Conservation (phyloP, 2,888 invertebrate species). For the Eulithis prunata region DNA sequence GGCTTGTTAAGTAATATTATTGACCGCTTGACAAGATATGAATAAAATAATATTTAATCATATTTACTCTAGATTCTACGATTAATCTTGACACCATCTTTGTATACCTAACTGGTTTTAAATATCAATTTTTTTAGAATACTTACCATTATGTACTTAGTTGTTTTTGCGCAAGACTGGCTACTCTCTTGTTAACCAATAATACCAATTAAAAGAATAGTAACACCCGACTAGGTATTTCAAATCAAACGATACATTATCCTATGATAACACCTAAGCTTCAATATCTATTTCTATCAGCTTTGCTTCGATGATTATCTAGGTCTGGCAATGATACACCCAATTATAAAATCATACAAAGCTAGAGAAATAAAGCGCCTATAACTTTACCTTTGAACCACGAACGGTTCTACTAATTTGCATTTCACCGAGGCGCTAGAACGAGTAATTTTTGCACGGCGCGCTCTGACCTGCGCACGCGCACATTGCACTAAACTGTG, state of each 20-base stretch:
- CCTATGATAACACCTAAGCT: no score
- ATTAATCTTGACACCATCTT: background rate
- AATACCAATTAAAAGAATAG: no score
- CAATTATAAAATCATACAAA: conserved; percentile 19
- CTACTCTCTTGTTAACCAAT: no score
- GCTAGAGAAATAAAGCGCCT: conserved; percentile 33
- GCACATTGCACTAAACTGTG: conserved; percentile 43
- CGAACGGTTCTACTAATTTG: conserved; percentile 61
- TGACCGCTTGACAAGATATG: conserved; percentile 7
- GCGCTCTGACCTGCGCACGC: conserved; percentile 48
- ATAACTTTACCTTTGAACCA: conserved; percentile 53
- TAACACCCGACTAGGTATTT: no score
- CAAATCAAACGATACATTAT: no score
- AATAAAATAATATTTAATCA: conserved; percentile 13
- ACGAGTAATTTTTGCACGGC: conserved; percentile 63
- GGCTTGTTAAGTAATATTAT: conserved; percentile 13
- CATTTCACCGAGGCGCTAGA: conserved; percentile 60
- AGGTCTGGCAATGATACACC: background rate
- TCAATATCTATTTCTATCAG: no score
- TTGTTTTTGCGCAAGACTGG: no score
- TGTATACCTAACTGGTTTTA: background rate
- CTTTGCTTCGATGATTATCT: no score
- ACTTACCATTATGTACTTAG: no score
- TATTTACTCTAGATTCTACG: conserved; percentile 9
- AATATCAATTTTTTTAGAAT: background rate